Evolutionary conservation across 2,888 invertebrate species (phyloP).

Genomic region (Drosophila mercatorum): DNA sequence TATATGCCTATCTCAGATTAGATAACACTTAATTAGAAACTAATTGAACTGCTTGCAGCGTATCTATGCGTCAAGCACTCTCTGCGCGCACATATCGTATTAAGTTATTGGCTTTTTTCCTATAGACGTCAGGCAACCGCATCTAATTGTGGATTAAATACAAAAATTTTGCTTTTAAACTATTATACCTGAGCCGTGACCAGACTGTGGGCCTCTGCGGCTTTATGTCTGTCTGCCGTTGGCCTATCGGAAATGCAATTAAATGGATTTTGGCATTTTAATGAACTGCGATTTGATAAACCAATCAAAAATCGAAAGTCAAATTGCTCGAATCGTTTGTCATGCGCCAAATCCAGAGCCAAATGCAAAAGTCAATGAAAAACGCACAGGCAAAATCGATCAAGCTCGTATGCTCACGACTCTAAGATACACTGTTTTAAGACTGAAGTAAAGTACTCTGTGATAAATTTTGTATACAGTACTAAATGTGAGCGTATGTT

Average conservation of each 20-base stretch:
- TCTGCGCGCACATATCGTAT: neutral
- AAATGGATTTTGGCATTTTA: slow-evolving; percentile 59
- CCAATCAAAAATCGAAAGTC: slow-evolving; percentile 73
- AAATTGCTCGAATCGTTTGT: slow-evolving; percentile 73
- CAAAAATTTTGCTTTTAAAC: slow-evolving; percentile 20
- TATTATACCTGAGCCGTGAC: slow-evolving; percentile 19
- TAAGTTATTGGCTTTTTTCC: neutral
- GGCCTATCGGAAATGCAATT: slow-evolving; percentile 45
- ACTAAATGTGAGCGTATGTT: too few relatives aligned
- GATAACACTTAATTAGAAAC: too few relatives aligned
- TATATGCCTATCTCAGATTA: neutral
- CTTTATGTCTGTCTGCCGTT: slow-evolving; percentile 2
- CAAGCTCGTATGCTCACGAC: neutral
- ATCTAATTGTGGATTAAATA: slow-evolving; percentile 43
- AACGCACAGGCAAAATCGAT: neutral
- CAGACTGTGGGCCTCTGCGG: slow-evolving; percentile 9
- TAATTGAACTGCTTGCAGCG: neutral
- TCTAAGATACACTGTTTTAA: slow-evolving; percentile 10
- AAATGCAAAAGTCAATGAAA: slow-evolving; percentile 41
- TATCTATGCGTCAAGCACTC: slow-evolving; percentile 4
- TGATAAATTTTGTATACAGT: neutral
- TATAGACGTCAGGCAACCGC: slow-evolving; percentile 9
- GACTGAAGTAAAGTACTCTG: too few relatives aligned
- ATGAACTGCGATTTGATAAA: slow-evolving; percentile 71
- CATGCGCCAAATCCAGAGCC: slow-evolving; percentile 54